Base-by-base conservation (phyloP, 2,113 vertebrate species). In the Protobothrops flavoviridis region DNA sequence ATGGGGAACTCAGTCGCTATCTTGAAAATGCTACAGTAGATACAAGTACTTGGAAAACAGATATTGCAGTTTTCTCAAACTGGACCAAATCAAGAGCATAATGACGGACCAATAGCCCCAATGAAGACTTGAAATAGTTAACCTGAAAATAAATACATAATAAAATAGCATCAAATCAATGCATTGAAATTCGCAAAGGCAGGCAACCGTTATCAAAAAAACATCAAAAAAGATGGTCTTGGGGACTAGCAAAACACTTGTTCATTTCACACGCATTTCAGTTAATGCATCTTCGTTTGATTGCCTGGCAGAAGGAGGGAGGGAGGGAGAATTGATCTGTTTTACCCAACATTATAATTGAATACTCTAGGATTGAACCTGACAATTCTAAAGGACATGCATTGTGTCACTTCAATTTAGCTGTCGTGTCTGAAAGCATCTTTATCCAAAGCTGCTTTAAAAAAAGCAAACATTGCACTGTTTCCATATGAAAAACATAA, bases 181-280 rank as follows among this genome's bases (percentile, higher is more conserved):
- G 17, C 45, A 12, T 13, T 94, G 53, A 17, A 88, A 55, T 53
- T 0, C 0, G 0, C 0, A 9, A 0, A 0, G 0, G 0, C 23
- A 23, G 59, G 86, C 87, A 1, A 0, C 69, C 0, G 0, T 8
- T 21, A 50, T 50, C 8, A 50, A 50, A 50, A 50, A 0, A 59
- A 88, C 21, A 17, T 55, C 33, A 48, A 1, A 61, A 9, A 6
- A 39, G 26, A 11, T 0, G 2, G 17, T 0, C 17, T 43, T 6
- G 0, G 0, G 23, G 12, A 0, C 0, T 0, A 0, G 4, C 0
- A 0, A 39, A 2, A 39, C 0, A 17, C 0, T 0, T 0, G 0
- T 0, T 5, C 0, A 23, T 5, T 81, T 81, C 74, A 81, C 33
- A 81, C 6, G 3, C 17, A 43, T 43, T 81, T 39, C 33, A 81